These are phyloP conservation scores for Fulmarus glacialis DNA, from an alignment of 2,113 vertebrate genomes.

Conservation along the genomic window DNA sequence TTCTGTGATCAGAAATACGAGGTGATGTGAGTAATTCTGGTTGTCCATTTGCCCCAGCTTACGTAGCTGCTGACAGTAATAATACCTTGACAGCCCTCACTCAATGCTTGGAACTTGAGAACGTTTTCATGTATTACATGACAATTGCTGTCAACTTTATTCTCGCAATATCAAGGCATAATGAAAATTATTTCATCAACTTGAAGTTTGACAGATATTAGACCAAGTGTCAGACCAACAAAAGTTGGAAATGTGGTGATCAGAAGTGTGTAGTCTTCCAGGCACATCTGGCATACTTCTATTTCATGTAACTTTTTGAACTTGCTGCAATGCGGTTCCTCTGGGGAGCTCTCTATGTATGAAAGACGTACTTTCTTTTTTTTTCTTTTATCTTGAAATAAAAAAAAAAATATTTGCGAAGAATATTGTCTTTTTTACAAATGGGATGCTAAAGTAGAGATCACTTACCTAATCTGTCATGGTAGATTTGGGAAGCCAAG, in stretches of 20 bases:
- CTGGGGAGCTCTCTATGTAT: neutral
- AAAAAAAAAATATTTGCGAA: neutral
- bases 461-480: neutral
- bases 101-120: neutral
- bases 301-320: neutral
- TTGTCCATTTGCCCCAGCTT: neutral
- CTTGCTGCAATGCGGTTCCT: neutral
- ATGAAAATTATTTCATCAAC: neutral
- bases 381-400: neutral
- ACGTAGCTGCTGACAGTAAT: neutral
- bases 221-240: neutral
- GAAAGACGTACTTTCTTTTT: neutral
- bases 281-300: neutral
- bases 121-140: neutral
- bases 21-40: neutral
- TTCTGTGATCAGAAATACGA: neutral
- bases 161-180: neutral
- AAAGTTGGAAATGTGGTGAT: neutral
- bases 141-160: neutral
- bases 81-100: neutral
- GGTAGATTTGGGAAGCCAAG: neutral
- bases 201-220: neutral
- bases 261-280: neutral
- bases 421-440: neutral
- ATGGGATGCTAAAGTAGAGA: neutral